Conservation (phyloP, 2,113 vertebrate species). For the Cyrtonyx montezumae region DNA sequence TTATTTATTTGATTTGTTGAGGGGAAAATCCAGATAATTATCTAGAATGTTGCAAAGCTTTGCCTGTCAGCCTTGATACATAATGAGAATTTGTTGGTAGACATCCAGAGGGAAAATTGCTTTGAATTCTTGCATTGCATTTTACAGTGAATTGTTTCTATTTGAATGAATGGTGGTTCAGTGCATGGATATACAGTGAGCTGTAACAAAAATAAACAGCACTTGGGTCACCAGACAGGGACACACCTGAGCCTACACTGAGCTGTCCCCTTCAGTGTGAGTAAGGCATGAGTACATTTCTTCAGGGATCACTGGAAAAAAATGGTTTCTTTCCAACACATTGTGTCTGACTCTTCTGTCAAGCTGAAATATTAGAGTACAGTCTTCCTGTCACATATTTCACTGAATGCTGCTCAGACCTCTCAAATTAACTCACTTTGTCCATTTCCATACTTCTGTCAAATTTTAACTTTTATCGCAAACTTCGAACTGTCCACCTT, state of each 20-base stretch:
- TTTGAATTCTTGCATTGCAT: slow-evolving; percentile 10
- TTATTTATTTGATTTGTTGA: slow-evolving; percentile 32
- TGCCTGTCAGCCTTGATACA: slow-evolving; percentile 22
- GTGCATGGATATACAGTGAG: fast-evolving
- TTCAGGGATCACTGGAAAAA: not conserved
- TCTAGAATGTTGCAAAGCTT: not conserved
- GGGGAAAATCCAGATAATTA: slow-evolving; percentile 49
- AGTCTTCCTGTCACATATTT: not conserved
- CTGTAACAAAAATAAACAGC: not conserved
- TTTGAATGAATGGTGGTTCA: not conserved
- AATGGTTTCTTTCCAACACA: not conserved
- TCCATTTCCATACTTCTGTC: not conserved
- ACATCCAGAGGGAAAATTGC: slow-evolving; percentile 1
- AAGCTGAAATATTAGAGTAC: not conserved
- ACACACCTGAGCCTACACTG: fast-evolving
- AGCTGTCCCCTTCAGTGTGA: fast-evolving
- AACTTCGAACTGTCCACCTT: not conserved
- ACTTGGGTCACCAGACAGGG: not conserved
- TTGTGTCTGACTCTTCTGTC: not conserved
- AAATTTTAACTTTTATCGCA: not conserved
- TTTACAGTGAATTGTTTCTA: not conserved
- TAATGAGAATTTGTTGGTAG: slow-evolving; percentile 26
- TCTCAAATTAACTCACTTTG: not conserved
- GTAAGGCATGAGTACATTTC: not conserved
- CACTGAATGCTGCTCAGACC: not conserved